Conservation (phyloP, 2,113 vertebrate species). For the Talpa occidentalis region DNA sequence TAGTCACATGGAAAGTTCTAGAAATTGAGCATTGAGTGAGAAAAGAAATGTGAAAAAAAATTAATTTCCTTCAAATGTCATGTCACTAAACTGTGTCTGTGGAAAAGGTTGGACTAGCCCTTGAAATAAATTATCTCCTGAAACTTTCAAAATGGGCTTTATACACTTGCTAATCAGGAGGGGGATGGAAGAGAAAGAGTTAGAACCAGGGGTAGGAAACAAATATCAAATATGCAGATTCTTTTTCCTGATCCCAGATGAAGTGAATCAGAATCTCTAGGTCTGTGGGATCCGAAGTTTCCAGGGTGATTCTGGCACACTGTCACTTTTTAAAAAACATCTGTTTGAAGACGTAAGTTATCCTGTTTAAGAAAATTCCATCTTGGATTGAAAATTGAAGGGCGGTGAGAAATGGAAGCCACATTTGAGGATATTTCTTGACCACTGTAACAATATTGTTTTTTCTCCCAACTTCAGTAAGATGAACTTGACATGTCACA, state of each 20-base stretch:
- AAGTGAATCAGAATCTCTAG: background rate
- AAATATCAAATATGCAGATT: background rate
- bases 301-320: background rate
- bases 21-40: constrained; percentile 26
- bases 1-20: background rate
- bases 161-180: background rate
- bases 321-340: background rate
- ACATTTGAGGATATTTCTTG: background rate
- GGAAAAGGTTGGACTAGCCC: background rate
- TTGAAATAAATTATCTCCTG: constrained; percentile 31
- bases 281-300: background rate
- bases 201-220: background rate
- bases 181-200: too few species aligned
- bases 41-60: constrained; percentile 52
- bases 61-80: background rate
- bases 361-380: background rate
- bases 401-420: background rate
- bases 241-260: background rate
- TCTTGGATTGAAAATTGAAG: background rate
- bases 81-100: background rate
- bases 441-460: background rate
- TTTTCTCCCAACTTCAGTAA: background rate
- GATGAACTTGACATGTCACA: background rate
- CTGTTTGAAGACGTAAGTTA: background rate
- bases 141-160: background rate